Evolutionary conservation across 2,113 vertebrate genomes (phyloP), one percentile per base, ranked within the genome.

Genomic region (Picathartes gymnocephalus): DNA sequence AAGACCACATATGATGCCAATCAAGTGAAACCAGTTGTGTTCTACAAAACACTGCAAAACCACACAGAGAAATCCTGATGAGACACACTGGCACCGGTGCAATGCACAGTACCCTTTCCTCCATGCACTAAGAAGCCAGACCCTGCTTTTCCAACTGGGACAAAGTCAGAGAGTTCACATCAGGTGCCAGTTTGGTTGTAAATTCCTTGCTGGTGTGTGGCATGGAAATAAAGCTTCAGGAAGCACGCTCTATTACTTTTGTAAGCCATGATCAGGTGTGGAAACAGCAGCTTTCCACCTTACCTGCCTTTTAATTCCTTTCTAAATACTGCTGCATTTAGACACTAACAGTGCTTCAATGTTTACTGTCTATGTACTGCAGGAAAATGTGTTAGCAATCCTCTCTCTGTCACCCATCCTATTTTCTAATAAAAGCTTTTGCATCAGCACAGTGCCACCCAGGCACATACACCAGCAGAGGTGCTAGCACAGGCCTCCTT

Each of bases 21-120:
- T 99, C 95, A 99, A 94, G 91, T 99, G 99, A 96, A 99, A 99
- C 99, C 99, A 99, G 97, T 99, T 99, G 97, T 99, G 98, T 89
- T 99, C 99, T 86, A 99, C 99, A 97, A 99, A 99, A 98, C 99
- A 99, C 99, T 99, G 97, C 60, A 91, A 48, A 96, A 56, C 25
- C 81, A 96, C 7, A 61, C 10, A 93, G 11, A 66, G 20, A 96
- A 90, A 96, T 28, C 48, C 81, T 37, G 70, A 69, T 97, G 53
- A 96, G 77, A 86, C 31, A 51, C 20, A 11, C 62, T 78, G 61
- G 37, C n/a, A 47, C 8, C 18, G 21, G 1, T 53, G 69, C 50
- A 65, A 57, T 2, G 23, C 50, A 70, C 82, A 42, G 40, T 27
- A 65, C 21, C 19, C 60, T 44, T 50, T 69, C 48, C 39, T 64